Conservation (phyloP, 2,888 invertebrate genomes). For the Harmothoe impar region DNA sequence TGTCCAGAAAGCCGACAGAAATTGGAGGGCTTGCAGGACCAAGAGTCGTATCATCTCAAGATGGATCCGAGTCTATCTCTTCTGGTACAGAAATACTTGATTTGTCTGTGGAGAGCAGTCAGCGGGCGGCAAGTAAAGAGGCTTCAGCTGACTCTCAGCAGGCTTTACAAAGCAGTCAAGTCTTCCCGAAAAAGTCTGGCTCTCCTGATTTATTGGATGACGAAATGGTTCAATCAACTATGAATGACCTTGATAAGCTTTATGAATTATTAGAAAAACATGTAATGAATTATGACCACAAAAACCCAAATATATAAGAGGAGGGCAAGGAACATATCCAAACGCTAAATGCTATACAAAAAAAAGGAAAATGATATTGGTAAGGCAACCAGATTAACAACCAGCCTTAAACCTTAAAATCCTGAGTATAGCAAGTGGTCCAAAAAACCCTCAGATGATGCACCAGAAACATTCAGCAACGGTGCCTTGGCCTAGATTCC, state of each 20-base stretch:
- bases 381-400: background rate
- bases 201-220: constrained; percentile 1
- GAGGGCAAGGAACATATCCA: background rate
- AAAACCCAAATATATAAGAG: background rate
- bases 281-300: background rate
- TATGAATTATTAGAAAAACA: background rate
- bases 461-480: background rate
- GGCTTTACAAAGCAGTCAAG: no score
- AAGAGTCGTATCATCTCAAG: no score
- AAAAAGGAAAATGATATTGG: background rate
- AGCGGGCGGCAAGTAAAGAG: background rate
- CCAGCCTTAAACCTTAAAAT: background rate
- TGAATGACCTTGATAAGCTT: constrained; percentile 31
- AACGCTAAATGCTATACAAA: background rate
- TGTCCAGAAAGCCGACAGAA: no score
- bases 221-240: background rate
- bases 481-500: background rate
- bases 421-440: background rate
- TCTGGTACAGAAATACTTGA: background rate
- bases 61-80: background rate
- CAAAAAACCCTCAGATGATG: background rate
- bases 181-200: no score
- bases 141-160: no score
- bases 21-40: no score
- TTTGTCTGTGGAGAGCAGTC: background rate